phyloP scores from a whole-genome alignment of 2,797 vertebrate species.

The Neoniphon sammara region DNA sequence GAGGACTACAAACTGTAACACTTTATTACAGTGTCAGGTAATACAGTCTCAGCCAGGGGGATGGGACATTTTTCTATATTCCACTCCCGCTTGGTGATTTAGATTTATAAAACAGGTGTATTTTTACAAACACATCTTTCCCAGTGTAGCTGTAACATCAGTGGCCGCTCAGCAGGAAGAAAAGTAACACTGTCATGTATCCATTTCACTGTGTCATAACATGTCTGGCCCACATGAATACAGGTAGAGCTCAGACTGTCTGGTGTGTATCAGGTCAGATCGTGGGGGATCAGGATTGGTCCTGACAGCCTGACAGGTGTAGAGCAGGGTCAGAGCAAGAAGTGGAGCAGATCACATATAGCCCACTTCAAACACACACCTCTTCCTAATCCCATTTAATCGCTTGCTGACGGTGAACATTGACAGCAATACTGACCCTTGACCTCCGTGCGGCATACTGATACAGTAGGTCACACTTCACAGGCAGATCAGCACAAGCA shows the following conservation, averaged over 20 bases:
- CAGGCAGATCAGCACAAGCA: background rate
- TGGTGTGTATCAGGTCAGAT: conserved; percentile 37
- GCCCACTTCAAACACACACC: conserved; percentile 17
- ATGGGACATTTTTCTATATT: no score
- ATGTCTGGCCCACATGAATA: conserved; percentile 24
- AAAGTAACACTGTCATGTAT: no score
- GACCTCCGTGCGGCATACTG: background rate
- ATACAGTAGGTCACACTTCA: background rate
- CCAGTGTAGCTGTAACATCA: no score
- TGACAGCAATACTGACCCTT: conserved; percentile 2
- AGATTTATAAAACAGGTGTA: no score
- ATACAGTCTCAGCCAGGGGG: no score
- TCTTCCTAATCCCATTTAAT: conserved; percentile 35
- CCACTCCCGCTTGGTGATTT: no score
- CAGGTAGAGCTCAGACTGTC: conserved; percentile 45
- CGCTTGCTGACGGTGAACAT: background rate
- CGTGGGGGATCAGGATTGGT: background rate
- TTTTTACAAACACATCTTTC: no score
- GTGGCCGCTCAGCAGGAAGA: no score
- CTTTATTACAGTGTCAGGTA: no score
- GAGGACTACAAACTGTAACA: no score
- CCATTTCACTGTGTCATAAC: background rate
- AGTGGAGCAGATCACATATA: background rate
- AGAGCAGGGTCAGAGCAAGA: background rate
- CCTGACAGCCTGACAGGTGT: background rate